Base-by-base conservation (phyloP, 2,113 vertebrate genomes). In the Gasterosteus nipponicus region DNA sequence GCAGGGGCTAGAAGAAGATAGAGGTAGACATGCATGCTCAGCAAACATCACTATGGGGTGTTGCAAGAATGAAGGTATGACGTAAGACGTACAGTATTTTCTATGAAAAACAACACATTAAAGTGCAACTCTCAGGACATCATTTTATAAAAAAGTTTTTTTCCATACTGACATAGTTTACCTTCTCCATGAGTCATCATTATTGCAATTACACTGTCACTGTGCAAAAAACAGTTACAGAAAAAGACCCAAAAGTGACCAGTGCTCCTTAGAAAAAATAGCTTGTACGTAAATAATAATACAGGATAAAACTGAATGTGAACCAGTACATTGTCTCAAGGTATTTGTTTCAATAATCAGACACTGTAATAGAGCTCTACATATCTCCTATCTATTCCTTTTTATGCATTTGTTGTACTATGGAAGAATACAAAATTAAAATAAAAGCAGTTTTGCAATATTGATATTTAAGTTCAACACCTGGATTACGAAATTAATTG, bases 1-100 rank as follows among this genome's bases (percentile, higher is more conserved):
- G 77, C 73, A 70, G 75, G 76, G 69, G 58, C 77, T n/a, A 44
- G 39, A 57, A n/a, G 66, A 77, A 38, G 65, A 73, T 56, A 8
- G 57, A 60, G 39, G 57, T 65, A 60, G 42, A 33, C 33, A 14
- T 41, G 6, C 38, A 47, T 10, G 51, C 10, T 39, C 10, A 16
- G 11, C 33, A 53, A n/a, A 29, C 63, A 19, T 26, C 38, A 29
- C 12, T 2, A 9, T 9, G 3, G 44, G 18, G 39, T 3, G 2
- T 15, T 7, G 22, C 35, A 61, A 51, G 15, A 54, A 53, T 38
- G n/a, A 29, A 53, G 18, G 14, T 29, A 44, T 35, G 4, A 60
- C 22, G 22, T 26, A 26, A 35, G 4, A 51, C 14, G 56, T 41
- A 53, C 16, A 22, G 8, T 49, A 49, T 44, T 46, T 7, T 31